A percentile compares a stretch with the other conserved stretches of the same genome.
These are phyloP conservation scores for Talpa occidentalis DNA, from an alignment of 2,113 vertebrate genomes.

Conservation along the genomic window DNA sequence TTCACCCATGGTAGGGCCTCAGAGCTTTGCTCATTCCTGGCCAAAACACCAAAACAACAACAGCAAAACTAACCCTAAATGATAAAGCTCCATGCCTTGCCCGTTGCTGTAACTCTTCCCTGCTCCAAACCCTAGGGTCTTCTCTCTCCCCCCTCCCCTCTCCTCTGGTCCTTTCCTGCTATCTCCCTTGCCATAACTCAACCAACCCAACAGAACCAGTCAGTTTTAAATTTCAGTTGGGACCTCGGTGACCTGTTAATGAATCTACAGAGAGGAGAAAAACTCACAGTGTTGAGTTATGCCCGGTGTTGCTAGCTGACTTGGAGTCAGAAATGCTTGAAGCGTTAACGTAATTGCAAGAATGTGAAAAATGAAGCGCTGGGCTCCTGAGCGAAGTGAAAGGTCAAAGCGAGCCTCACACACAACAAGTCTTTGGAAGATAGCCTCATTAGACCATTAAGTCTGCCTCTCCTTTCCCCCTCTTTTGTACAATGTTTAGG, in stretches of 20 bases:
- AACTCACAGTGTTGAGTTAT: conserved; percentile 93
- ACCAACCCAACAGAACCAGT: conserved; percentile 90
- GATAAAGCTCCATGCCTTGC: conserved; percentile 79
- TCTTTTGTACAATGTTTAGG: conserved; percentile 81
- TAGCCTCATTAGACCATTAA: conserved; percentile 97
- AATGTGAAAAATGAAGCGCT: conserved; percentile 99
- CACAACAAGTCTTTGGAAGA: conserved; percentile 97
- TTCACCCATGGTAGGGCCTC: conserved; percentile 63
- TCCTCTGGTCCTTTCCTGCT: conserved; percentile 54
- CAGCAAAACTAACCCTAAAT: conserved; percentile 52
- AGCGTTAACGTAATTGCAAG: conserved; percentile 99
- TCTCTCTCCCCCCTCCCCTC: conserved; percentile 72
- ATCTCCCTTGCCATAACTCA: conserved; percentile 87
- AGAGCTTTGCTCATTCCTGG: conserved; percentile 63
- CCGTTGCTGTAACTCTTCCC: conserved; percentile 78
- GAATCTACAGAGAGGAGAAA: conserved; percentile 92
- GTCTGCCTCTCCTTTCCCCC: conserved; percentile 88
- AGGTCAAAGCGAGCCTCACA: conserved; percentile 96
- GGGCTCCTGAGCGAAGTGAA: conserved; percentile 95
- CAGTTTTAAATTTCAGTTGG: conserved; percentile 92
- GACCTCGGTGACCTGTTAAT: conserved; percentile 91
- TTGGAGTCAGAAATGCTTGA: conserved; percentile 97
- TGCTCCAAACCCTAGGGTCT: conserved; percentile 75
- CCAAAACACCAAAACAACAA: conserved; percentile 60
- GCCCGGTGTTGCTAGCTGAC: conserved; percentile 94